Percentiles rank a stretch among this genome's conserved stretches.
Conservation (phyloP, 2,113 vertebrate species). For the Dasyornis broadbenti region DNA sequence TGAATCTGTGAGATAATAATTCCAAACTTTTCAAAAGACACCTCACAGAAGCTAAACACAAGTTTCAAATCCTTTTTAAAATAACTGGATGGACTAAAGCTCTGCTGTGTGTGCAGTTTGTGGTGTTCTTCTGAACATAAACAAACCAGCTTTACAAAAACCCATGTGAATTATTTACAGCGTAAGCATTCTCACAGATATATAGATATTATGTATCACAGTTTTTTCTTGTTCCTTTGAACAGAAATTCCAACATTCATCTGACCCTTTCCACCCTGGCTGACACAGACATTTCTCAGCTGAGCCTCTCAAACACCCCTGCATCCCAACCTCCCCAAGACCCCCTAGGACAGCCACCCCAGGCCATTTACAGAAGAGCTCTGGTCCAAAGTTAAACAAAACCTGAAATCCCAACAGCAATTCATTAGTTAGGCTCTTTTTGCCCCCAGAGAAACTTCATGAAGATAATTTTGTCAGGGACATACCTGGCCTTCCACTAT, state of each 20-base stretch:
- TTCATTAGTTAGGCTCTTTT: not conserved
- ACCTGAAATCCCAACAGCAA: not conserved
- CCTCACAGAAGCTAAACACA: not conserved
- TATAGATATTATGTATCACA: not conserved
- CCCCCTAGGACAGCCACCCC: not conserved
- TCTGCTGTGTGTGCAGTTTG: not conserved
- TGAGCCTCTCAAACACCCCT: not conserved
- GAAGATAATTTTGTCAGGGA: not conserved
- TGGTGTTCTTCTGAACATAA: not conserved
- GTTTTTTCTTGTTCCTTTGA: not conserved
- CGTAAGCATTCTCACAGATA: not conserved
- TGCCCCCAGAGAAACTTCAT: not conserved
- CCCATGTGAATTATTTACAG: not conserved
- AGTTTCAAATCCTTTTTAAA: not conserved
- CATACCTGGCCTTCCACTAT: constrained; percentile 86
- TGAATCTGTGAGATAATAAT: not conserved
- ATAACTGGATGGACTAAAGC: not conserved
- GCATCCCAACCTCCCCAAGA: not conserved
- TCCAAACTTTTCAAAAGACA: not conserved
- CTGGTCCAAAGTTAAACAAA: not conserved
- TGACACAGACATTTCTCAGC: not conserved
- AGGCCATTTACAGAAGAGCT: not conserved
- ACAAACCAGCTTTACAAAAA: not conserved
- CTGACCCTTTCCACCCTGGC: not conserved
- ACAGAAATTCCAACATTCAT: not conserved